Percentiles rank a stretch among this genome's conserved stretches.
phyloP scores from a whole-genome alignment of 2,113 vertebrate species.

The Plecturocebus donacophilus region DNA sequence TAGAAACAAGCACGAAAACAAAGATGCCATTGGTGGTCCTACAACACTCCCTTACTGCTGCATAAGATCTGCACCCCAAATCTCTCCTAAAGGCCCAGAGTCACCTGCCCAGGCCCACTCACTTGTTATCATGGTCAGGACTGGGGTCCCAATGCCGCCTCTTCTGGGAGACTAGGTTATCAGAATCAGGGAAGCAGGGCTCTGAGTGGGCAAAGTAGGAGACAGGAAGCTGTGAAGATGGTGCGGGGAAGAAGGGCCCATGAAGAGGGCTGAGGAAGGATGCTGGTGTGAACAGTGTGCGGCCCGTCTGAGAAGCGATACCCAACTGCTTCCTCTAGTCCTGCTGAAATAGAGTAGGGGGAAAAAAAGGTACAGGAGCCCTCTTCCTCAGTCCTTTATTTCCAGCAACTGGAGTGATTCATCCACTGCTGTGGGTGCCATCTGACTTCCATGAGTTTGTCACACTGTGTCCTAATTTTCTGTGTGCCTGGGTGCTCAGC shows the following conservation, averaged over 20 bases:
- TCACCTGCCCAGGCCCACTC: no score
- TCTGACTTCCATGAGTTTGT: not conserved
- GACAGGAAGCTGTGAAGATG: not conserved
- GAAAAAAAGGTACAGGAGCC: not conserved
- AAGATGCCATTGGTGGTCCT: no score
- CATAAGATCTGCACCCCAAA: not conserved
- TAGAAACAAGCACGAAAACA: not conserved
- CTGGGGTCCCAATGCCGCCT: not conserved
- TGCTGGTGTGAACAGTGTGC: not conserved
- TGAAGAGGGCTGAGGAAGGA: not conserved
- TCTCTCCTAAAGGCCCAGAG: not conserved
- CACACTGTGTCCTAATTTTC: not conserved
- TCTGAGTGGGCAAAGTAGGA: not conserved
- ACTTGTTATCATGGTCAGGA: no score
- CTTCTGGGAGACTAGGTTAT: not conserved
- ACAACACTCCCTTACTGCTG: not conserved
- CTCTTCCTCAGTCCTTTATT: not conserved
- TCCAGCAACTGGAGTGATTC: not conserved
- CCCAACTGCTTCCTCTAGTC: not conserved
- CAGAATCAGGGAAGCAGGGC: not conserved
- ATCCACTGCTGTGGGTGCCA: not conserved
- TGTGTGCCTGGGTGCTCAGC: not conserved
- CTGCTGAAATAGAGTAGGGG: not conserved
- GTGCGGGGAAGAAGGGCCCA: not conserved
- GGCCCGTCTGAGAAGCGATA: not conserved